These are phyloP conservation scores for Varanus komodoensis DNA, from an alignment of 2,113 vertebrate genomes.

Conservation along the genomic window DNA sequence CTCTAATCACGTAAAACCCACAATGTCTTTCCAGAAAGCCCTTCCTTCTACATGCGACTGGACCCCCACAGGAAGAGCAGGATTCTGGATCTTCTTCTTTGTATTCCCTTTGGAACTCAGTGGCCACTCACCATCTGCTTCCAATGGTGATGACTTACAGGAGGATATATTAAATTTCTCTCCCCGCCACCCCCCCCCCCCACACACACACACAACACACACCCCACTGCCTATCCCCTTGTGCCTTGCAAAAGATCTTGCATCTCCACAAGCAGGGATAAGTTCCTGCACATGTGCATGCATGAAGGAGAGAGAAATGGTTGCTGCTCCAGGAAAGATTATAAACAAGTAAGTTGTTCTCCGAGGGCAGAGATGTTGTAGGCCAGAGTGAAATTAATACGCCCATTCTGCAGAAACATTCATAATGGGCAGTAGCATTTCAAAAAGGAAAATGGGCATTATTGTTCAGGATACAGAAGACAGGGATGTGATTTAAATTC, in stretches of 20 bases:
- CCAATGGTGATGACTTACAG: not conserved
- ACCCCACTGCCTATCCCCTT: not conserved
- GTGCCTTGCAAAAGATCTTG: not conserved
- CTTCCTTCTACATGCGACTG: not conserved
- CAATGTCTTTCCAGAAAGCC: not conserved
- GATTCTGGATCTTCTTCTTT: not conserved
- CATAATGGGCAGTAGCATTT: not conserved
- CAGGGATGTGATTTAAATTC: not conserved
- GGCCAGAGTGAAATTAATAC: not conserved
- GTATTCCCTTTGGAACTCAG: not conserved
- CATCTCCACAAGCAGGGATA: not conserved
- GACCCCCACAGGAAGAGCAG: not conserved
- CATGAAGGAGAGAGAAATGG: not conserved
- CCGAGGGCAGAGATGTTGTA: not conserved
- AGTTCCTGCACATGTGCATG: not conserved
- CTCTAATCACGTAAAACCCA: not conserved
- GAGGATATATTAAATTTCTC: not conserved
- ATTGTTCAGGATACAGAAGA: not conserved
- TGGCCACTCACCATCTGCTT: conserved; percentile 42
- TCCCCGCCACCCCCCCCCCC: not conserved
- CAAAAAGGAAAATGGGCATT: not conserved
- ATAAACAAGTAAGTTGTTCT: not conserved
- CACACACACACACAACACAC: no score
- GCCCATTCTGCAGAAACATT: not conserved
- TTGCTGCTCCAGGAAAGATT: not conserved